Base-by-base conservation (phyloP, 2,113 vertebrate genomes). In the Phrynocephalus versicolor region DNA sequence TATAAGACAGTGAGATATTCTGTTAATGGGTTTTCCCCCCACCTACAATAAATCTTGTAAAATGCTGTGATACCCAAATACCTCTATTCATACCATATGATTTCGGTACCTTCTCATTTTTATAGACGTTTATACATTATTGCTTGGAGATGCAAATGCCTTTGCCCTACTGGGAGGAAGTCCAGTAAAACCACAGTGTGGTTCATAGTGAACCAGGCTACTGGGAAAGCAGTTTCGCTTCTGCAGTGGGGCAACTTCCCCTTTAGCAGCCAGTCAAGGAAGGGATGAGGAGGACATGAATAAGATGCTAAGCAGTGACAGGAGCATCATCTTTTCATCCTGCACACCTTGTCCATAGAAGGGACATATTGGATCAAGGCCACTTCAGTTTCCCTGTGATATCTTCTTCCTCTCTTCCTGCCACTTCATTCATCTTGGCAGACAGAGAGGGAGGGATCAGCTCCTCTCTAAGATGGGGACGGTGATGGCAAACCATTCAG, bases 211-310 rank as follows among this genome's bases (percentile, higher is more conserved):
- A 9, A 27, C 12, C 23, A 80, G 10, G 18, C 69, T 65, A n/a
- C n/a, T 18, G 18, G 65, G 37, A 60, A 23, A 16, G 8, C 35
- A 21, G 41, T 84, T 88, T 84, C 82, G 84, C 82, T 84, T 80
- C 76, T 75, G 82, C 69, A 75, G 33, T n/a, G 23, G 69, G 1
- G 41, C 0, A n/a, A 75, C n/a, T 80, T 84, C 71, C 64, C 57
- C 16, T 3, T 6, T 1, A 15, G 12, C 16, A 41, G 23, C 21
- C 10, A 73, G 74, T 1, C 15, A 2, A 72, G 81, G 35, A 27
- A 27, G 30, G 74, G 65, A 35, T 10, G 14, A 71, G 62, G 65
- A 78, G 65, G 30, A 82, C 33, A 23, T 71, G 14, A 77, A 70
- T 8, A 77, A 70, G 18, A 1, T 3, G 55, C 7, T 12, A 41